Evolutionary conservation across 2,888 invertebrate species (phyloP), one percentile per base, ranked within the genome.

Genomic region (Muscina levida): DNA sequence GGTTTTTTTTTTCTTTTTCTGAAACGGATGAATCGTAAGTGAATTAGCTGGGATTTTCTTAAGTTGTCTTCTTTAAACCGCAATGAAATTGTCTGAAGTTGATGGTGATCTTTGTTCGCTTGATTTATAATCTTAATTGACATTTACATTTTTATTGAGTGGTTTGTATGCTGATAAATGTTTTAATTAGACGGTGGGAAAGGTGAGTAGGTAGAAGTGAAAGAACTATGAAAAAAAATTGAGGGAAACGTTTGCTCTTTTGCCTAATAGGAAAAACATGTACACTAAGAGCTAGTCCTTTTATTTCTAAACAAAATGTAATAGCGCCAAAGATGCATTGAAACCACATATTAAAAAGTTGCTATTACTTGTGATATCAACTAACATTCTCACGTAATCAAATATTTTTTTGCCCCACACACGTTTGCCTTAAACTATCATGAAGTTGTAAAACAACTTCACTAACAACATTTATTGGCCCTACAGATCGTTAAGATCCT

Each of bases 181-280:
- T 42, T 62, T 62, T 37, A 62, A 57, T 57, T 53, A 19, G 62
- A 42, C 10, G 62, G 13, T 62, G 62, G 26, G 15, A 62, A 62
- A 62, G 39, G n/a, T n/a, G n/a, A n/a, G n/a, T n/a, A n/a, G 19
- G 22, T 22, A 62, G 19, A 3, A 13, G 62, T 13, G 39, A 37
- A 4, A 48, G n/a, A n/a, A n/a, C n/a, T n/a, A n/a, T n/a, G n/a
- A n/a, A n/a, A n/a, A n/a, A n/a, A n/a, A n/a, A n/a, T n/a, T n/a
- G n/a, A n/a, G n/a, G n/a, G n/a, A n/a, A n/a, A n/a, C n/a, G n/a
- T n/a, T n/a, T n/a, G n/a, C n/a, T n/a, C n/a, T n/a, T n/a, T n/a
- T n/a, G n/a, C n/a, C n/a, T n/a, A n/a, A n/a, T n/a, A n/a, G n/a
- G n/a, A 15, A 4, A 15, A 15, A 15, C 48, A 31, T 5, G 31